Evolutionary conservation across 2,888 invertebrate species (phyloP).

Genomic region (Melanotus villosus): DNA sequence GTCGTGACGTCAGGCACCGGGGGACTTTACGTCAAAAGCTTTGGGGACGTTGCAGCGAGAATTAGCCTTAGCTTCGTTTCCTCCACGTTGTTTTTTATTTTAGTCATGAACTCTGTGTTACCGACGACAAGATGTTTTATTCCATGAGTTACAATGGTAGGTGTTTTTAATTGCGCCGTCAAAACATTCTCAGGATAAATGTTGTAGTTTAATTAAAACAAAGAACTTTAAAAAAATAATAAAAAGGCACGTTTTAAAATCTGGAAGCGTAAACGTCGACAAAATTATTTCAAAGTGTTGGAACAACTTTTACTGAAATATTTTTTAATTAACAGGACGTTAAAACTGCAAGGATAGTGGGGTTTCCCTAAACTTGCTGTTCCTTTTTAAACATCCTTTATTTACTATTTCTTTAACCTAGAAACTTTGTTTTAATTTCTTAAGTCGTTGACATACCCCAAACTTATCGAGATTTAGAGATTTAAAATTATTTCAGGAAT

Average conservation of each 20-base stretch:
- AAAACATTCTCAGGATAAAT: not conserved
- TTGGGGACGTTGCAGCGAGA: constrained; percentile 52
- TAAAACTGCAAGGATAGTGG: no score
- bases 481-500: no score
- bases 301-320: no score
- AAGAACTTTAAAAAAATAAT: not conserved
- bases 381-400: no score
- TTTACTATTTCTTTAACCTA: no score
- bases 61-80: constrained; percentile 50
- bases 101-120: constrained; percentile 19
- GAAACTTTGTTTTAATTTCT: no score
- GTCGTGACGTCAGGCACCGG: constrained; percentile 57
- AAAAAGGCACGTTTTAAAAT: not conserved
- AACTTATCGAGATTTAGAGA: no score
- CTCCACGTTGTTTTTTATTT: constrained; percentile 26
- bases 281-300: no score
- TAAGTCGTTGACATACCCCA: no score
- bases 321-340: no score
- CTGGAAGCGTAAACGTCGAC: no score
- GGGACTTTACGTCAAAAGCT: constrained; percentile 57
- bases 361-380: no score
- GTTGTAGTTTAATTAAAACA: not conserved
- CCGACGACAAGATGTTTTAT: constrained; percentile 14
- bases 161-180: not conserved
- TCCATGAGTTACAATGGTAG: not conserved